Base-by-base conservation (phyloP, 2,888 invertebrate genomes). In the Eledone cirrhosa region DNA sequence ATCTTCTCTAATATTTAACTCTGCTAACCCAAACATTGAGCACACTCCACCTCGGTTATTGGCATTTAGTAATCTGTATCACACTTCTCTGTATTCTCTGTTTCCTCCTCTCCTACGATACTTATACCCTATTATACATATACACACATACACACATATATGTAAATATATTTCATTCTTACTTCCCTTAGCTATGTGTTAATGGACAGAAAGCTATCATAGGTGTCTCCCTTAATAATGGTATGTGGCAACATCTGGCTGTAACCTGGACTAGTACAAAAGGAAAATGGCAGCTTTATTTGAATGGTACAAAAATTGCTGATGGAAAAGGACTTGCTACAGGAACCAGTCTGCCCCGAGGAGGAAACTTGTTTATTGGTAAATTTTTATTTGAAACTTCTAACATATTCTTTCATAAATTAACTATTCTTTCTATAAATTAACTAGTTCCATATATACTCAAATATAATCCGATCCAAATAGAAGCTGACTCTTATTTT, bases 221-320 rank as follows among this genome's bases (percentile, higher is more conserved):
- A 8, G 48, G 76, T 8, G 2, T 76, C 14, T 48, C 76, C 3
- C 29, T 76, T 22, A 76, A 76, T 47, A 47, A 76, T 76, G 76
- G 76, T 4, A 33, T 76, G 48, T 76, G 76, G 76, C 76, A 76
- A n/a, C 48, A 76, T 48, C 13, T 76, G n/a, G 47, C 47, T 48
- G 27, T 24, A 29, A 76, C 48, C 11, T 76, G 76, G 76, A 47
- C 22, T 14, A 76, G 76, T 48, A 48, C 19, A 13, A n/a, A 48
- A 47, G 76, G 76, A 16, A 47, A 48, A 48, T 76, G 76, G 76
- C n/a, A 22, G 11, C 2, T 76, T n/a, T 76, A 76, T 8, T 3
- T 48, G 29, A 76, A 76, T 48, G 76, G 76, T 2, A 76, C 76
- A 24, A 29, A 27, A 29, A n/a, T 48, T 48, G 27, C 41, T 24